These are phyloP conservation scores for Gymnoscopelus microlampas DNA, from an alignment of 2,797 vertebrate genomes.

Conservation along the genomic window DNA sequence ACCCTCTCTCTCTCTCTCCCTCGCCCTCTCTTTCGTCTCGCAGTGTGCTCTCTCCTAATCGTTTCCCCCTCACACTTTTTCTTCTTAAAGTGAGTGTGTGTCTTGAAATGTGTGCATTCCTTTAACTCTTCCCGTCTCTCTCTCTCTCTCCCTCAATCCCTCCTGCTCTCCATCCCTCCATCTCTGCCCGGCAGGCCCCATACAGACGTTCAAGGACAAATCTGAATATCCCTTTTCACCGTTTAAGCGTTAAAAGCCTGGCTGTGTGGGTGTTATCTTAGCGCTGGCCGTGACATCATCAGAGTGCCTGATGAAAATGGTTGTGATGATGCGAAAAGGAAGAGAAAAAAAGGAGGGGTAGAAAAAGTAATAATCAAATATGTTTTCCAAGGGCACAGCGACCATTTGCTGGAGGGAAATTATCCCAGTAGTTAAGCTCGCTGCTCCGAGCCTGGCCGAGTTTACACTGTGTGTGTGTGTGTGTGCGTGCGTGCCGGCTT, in stretches of 20 bases:
- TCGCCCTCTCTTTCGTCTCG: slow-evolving; percentile 42
- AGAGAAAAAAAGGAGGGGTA: slow-evolving; percentile 75
- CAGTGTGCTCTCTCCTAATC: slow-evolving; percentile 55
- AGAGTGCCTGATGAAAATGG: slow-evolving; percentile 81
- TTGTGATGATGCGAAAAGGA: slow-evolving; percentile 84
- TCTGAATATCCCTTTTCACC: slow-evolving; percentile 87
- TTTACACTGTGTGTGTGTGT: slow-evolving; percentile 66
- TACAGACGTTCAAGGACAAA: slow-evolving; percentile 86
- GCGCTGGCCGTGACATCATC: slow-evolving; percentile 78
- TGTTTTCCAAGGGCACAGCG: slow-evolving; percentile 87
- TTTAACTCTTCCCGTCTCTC: slow-evolving; percentile 74
- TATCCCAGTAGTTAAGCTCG: slow-evolving; percentile 82
- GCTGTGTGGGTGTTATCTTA: slow-evolving; percentile 82
- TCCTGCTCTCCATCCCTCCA: slow-evolving; percentile 52
- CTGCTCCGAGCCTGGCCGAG: slow-evolving; percentile 72
- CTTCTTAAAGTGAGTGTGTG: slow-evolving; percentile 56
- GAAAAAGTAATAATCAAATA: slow-evolving; percentile 86
- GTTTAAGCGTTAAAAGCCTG: slow-evolving; percentile 89
- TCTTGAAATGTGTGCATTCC: slow-evolving; percentile 64
- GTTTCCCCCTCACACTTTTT: slow-evolving; percentile 50
- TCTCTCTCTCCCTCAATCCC: slow-evolving; percentile 21
- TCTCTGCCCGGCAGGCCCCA: slow-evolving; percentile 74
- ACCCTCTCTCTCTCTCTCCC: slow-evolving; percentile 27
- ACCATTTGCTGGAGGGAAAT: slow-evolving; percentile 84
- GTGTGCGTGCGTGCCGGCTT: slow-evolving; percentile 18